Percentiles rank a stretch among this genome's conserved stretches.
phyloP scores from a whole-genome alignment of 2,888 invertebrate genomes.

The Mellilla xanthometata region DNA sequence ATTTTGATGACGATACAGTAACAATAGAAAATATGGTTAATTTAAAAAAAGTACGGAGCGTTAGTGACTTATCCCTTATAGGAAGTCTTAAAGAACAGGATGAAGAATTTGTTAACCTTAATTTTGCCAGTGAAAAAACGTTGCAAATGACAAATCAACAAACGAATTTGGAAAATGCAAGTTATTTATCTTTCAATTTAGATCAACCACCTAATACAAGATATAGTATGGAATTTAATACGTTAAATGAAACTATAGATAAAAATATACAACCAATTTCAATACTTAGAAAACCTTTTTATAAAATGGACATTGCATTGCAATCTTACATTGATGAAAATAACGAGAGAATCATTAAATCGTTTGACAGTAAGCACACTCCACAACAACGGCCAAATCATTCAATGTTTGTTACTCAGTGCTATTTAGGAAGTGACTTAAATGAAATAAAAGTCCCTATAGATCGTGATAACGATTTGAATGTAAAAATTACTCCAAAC shows the following conservation, averaged over 20 bases:
- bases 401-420: slow-evolving; percentile 42
- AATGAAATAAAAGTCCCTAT: slow-evolving; percentile 51
- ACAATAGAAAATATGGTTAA: background rate
- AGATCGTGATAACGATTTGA: slow-evolving; percentile 46
- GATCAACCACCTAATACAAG: background rate
- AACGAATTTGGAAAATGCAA: background rate
- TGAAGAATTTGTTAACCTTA: no score
- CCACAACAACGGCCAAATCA: slow-evolving; percentile 35
- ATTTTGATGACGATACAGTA: background rate
- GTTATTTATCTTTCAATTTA: background rate
- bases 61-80: background rate
- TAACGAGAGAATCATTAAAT: slow-evolving; percentile 48
- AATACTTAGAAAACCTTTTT: slow-evolving; percentile 4
- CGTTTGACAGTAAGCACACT: slow-evolving; percentile 38
- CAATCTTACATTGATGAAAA: slow-evolving; percentile 47
- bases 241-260: background rate
- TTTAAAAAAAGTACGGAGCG: background rate
- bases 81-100: background rate
- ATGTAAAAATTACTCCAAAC: slow-evolving; percentile 35
- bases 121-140: background rate
- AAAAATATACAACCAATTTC: background rate
- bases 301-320: slow-evolving; percentile 50
- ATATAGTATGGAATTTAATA: no score
- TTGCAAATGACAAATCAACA: background rate
- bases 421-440: slow-evolving; percentile 36